Evolutionary conservation across 1,140 invertebrate species (phyloP).

Genomic region (Polyergus mexicanus): DNA sequence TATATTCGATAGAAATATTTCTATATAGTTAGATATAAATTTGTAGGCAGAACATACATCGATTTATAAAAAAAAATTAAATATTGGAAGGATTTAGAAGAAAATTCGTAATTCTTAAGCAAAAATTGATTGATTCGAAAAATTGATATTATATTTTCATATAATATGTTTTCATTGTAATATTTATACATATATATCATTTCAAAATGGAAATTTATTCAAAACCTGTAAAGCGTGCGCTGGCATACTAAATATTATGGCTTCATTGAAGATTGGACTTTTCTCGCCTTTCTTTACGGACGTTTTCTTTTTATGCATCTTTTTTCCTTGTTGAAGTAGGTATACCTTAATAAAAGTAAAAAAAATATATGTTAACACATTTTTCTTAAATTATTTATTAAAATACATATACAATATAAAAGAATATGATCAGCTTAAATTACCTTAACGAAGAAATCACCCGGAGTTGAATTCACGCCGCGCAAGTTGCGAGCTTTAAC

Average conservation of each 20-base stretch:
- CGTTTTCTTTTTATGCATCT: slow-evolving; percentile 92
- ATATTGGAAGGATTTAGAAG: neutral
- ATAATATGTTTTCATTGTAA: no score
- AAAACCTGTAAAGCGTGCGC: slow-evolving; percentile 89
- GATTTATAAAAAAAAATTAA: neutral
- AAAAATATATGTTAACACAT: slow-evolving; percentile 7
- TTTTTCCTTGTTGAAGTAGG: slow-evolving; percentile 91
- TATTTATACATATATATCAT: no score
- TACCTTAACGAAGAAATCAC: slow-evolving; percentile 85
- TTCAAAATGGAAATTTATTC: neutral
- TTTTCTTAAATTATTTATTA: slow-evolving; percentile 26
- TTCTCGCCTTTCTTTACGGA: slow-evolving; percentile 90
- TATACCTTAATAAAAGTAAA: slow-evolving; percentile 88
- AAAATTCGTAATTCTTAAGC: neutral
- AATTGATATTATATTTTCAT: neutral
- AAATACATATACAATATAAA: neutral
- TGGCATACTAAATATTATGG: slow-evolving; percentile 93
- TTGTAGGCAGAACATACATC: neutral
- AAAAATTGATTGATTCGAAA: neutral
- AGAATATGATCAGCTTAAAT: neutral
- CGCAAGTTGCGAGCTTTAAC: slow-evolving; percentile 88
- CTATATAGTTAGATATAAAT: neutral
- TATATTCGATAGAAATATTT: neutral
- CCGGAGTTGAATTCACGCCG: slow-evolving; percentile 76
- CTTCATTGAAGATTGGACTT: slow-evolving; percentile 93